Conservation (phyloP, 2,797 vertebrate genomes). For the Lophius americanus region DNA sequence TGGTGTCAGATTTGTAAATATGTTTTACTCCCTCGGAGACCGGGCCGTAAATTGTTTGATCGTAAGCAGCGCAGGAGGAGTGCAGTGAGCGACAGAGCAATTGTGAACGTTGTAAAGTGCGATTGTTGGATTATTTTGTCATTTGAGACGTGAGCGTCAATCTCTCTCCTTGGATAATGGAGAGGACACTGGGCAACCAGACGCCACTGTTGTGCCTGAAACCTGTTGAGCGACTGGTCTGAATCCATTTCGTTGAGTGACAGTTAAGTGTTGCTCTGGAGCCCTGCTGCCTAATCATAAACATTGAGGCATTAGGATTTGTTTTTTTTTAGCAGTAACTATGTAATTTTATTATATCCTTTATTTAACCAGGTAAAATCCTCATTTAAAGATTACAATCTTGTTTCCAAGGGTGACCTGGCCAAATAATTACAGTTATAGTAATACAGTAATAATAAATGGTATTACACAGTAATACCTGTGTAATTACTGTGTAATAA, state of each 20-base stretch:
- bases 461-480: too few species aligned
- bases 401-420: too few species aligned
- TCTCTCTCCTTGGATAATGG: slow-evolving; percentile 35
- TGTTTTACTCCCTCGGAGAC: slow-evolving; percentile 45
- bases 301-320: not conserved
- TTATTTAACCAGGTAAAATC: too few species aligned
- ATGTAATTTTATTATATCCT: not conserved
- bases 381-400: too few species aligned
- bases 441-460: too few species aligned
- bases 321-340: not conserved
- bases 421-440: too few species aligned
- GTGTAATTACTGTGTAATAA: too few species aligned
- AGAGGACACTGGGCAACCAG: slow-evolving; percentile 15
- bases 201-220: slow-evolving; percentile 31
- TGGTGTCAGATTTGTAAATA: slow-evolving; percentile 44
- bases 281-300: slow-evolving; percentile 1
- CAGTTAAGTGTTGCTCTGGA: slow-evolving; percentile 1
- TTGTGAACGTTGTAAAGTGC: slow-evolving; percentile 10
- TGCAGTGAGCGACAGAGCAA: slow-evolving; percentile 15
- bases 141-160: not conserved
- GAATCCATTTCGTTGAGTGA: not conserved
- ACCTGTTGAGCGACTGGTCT: slow-evolving; percentile 52
- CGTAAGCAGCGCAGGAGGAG: slow-evolving; percentile 48
- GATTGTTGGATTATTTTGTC: slow-evolving; percentile 13
- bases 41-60: slow-evolving; percentile 53